Evolutionary conservation across 2,888 invertebrate species (phyloP).

Genomic region (Pammene fasciana): DNA sequence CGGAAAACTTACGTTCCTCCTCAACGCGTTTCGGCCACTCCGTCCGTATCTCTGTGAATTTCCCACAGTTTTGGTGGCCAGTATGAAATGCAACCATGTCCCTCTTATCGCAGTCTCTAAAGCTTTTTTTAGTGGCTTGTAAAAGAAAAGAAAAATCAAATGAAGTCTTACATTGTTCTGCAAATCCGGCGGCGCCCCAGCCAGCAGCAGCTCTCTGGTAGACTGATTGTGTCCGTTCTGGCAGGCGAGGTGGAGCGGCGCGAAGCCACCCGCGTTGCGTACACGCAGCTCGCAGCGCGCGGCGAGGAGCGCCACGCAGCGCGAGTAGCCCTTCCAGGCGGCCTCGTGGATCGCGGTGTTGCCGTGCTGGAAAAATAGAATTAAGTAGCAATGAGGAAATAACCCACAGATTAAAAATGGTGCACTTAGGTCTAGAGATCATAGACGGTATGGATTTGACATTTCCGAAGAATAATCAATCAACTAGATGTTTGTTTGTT

Average conservation of each 20-base stretch:
- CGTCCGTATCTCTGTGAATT: background rate
- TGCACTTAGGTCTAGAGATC: too few species aligned
- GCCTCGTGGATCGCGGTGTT: constrained; percentile 97
- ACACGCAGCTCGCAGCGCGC: constrained; percentile 85
- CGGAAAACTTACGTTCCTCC: background rate
- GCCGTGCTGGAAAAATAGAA: constrained; percentile 89
- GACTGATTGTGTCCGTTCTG: constrained; percentile 99
- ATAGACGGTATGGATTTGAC: too few species aligned
- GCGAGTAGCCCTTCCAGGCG: constrained; percentile 96
- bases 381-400: too few species aligned
- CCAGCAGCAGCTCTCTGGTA: constrained; percentile 92
- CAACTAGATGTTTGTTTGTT: too few species aligned
- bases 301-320: constrained; percentile 89
- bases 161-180: constrained; percentile 90
- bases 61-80: background rate
- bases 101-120: too few species aligned
- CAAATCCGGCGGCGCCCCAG: constrained; percentile 93
- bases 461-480: too few species aligned
- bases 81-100: too few species aligned
- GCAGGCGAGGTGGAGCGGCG: constrained; percentile 96
- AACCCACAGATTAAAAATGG: too few species aligned
- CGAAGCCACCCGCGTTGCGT: constrained; percentile 94
- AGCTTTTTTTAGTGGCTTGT: too few species aligned
- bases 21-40: background rate
- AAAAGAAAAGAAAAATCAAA: too few species aligned